Conservation (phyloP, 2,797 vertebrate species). For the Brachyalestes nurse region DNA sequence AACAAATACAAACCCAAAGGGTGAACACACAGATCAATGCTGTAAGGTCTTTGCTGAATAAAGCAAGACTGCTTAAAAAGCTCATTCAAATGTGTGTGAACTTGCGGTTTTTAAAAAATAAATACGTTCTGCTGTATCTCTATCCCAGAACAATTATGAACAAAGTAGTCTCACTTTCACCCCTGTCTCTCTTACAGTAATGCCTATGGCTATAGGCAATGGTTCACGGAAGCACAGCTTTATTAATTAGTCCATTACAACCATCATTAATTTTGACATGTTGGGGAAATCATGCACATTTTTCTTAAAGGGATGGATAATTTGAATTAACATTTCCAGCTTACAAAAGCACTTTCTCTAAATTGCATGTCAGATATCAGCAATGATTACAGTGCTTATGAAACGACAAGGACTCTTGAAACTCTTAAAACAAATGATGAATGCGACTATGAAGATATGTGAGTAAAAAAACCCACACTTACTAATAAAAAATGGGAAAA, state of each 20-base stretch:
- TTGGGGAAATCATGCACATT: conserved; percentile 13
- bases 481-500: too few relatives aligned
- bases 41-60: background rate
- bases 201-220: conserved; percentile 12
- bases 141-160: conserved; percentile 19
- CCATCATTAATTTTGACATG: conserved; percentile 17
- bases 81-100: background rate
- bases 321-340: background rate
- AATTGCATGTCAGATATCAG: conserved; percentile 6
- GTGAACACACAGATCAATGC: background rate
- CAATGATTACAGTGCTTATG: background rate
- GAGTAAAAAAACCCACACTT: too few relatives aligned
- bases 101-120: background rate
- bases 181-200: conserved; percentile 23
- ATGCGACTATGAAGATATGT: background rate
- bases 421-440: background rate
- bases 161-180: background rate
- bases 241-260: conserved; percentile 40
- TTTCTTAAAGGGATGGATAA: conserved; percentile 7
- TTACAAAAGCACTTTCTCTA: background rate
- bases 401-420: background rate
- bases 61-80: background rate
- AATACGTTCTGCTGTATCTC: conserved; percentile 10
- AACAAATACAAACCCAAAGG: background rate
- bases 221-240: conserved; percentile 28